Base-by-base conservation (phyloP, 2,888 invertebrate species). In the Scaptomyza reducta region DNA sequence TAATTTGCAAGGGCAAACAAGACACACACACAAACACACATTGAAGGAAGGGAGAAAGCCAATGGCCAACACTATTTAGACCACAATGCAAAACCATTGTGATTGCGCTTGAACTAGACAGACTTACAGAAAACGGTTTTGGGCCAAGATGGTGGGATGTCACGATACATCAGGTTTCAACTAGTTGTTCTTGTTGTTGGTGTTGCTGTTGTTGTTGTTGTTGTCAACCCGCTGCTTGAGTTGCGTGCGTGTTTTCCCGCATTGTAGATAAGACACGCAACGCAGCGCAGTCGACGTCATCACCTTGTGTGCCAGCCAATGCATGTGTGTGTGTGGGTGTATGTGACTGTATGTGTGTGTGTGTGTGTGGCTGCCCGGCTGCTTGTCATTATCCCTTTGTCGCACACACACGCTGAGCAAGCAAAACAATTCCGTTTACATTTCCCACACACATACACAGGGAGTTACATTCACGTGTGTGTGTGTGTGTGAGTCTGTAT, bases 361-460 rank as follows among this genome's bases (percentile, higher is more conserved):
- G 25, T 57, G 54, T 22, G n/a, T n/a, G n/a, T n/a, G n/a, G n/a
- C n/a, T n/a, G n/a, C 61, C 61, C 40, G 61, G 60, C 61, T 74
- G 84, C 81, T 71, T 85, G 85, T 85, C 88, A 82, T 85, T 82
- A 87, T 87, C 88, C 82, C 85, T 82, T 87, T 68, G 79, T 57
- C 75, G 58, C 46, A 65, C 63, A 57, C 58, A 57, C 47, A 31
- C 68, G 80, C 66, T 83, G 71, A 73, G 85, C 81, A 78, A 81
- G 87, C 86, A 85, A 82, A 87, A 82, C 82, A 82, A 87, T 82
- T 82, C 82, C 88, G 82, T 85, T 82, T 87, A 87, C 82, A 87
- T 79, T 82, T 87, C 83, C 82, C 83, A 71, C 82, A 47, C 45
- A 47, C 47, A 5, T 33, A n/a, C 53, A 53, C 65, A 55, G 27